These are phyloP conservation scores for Trichomalopsis sarcophagae DNA, from an alignment of 1,140 invertebrate genomes.

Conservation along the genomic window DNA sequence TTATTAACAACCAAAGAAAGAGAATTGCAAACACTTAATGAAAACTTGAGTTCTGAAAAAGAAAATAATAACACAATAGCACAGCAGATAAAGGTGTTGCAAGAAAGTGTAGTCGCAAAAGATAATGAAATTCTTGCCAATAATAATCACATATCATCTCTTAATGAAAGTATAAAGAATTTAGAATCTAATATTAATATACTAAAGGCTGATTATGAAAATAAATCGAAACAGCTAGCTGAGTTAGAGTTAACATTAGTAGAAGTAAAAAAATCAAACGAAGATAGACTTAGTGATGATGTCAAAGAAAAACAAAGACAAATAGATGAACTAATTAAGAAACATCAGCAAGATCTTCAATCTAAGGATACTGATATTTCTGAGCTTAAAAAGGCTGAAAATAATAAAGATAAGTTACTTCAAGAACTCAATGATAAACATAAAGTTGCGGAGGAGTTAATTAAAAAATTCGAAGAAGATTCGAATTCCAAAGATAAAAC, in stretches of 20 bases:
- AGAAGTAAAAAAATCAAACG: conserved; percentile 17
- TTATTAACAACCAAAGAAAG: conserved; percentile 33
- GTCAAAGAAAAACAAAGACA: conserved; percentile 41
- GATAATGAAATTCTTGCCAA: conserved; percentile 56
- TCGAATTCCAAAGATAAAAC: conserved; percentile 51
- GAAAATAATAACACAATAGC: conserved; percentile 38
- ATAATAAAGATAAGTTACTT: conserved; percentile 45
- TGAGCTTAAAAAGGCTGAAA: conserved; percentile 39
- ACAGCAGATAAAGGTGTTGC: conserved; percentile 50
- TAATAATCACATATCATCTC: conserved; percentile 54
- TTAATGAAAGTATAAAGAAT: conserved; percentile 61
- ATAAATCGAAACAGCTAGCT: conserved; percentile 42
- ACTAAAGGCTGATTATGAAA: conserved; percentile 53
- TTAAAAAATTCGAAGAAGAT: conserved; percentile 52
- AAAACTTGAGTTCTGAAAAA: conserved; percentile 53
- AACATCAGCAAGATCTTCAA: conserved; percentile 24
- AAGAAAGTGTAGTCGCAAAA: conserved; percentile 58
- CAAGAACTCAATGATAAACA: conserved; percentile 33
- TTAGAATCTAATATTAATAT: conserved; percentile 51
- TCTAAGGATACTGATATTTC: conserved; percentile 40
- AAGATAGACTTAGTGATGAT: neutral
- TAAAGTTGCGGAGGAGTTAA: conserved; percentile 46
- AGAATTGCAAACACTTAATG: conserved; percentile 47
- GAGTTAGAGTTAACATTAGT: conserved; percentile 32
- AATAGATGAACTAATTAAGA: conserved; percentile 39